A percentile compares a stretch with the other conserved stretches of the same genome.
phyloP scores from a whole-genome alignment of 2,797 vertebrate genomes.

The Lacerta viridis region DNA sequence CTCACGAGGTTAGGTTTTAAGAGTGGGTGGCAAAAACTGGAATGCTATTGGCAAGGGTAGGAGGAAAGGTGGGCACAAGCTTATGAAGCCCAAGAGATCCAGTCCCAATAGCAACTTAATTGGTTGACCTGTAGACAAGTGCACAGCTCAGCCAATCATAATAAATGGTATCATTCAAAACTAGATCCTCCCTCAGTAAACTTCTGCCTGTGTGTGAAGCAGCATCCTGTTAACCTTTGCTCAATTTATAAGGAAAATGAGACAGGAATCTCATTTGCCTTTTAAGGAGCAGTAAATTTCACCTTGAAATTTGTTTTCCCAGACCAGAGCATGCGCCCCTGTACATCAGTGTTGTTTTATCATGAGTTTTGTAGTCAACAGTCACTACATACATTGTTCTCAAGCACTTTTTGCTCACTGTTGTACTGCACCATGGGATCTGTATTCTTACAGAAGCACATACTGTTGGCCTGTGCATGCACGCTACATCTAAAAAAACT shows the following conservation, averaged over 20 bases:
- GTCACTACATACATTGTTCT: background rate
- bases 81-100: background rate
- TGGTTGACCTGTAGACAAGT: background rate
- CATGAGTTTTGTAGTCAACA: slow-evolving; percentile 1
- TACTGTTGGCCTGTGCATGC: background rate
- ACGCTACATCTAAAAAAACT: background rate
- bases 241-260: background rate
- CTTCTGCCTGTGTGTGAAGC: background rate
- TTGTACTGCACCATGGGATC: background rate
- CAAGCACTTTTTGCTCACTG: background rate
- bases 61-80: background rate
- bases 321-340: background rate
- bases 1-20: background rate
- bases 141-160: background rate
- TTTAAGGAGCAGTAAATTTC: background rate
- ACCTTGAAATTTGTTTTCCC: background rate
- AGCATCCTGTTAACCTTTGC: background rate
- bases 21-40: background rate
- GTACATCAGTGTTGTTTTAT: background rate
- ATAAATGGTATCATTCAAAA: background rate
- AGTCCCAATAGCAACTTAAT: background rate
- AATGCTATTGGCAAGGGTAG: background rate
- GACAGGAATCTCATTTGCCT: background rate
- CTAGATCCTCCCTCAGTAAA: background rate
- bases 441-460: background rate